Evolutionary conservation across 2,113 vertebrate species (phyloP).

Genomic region (Lipotes vexillifer): DNA sequence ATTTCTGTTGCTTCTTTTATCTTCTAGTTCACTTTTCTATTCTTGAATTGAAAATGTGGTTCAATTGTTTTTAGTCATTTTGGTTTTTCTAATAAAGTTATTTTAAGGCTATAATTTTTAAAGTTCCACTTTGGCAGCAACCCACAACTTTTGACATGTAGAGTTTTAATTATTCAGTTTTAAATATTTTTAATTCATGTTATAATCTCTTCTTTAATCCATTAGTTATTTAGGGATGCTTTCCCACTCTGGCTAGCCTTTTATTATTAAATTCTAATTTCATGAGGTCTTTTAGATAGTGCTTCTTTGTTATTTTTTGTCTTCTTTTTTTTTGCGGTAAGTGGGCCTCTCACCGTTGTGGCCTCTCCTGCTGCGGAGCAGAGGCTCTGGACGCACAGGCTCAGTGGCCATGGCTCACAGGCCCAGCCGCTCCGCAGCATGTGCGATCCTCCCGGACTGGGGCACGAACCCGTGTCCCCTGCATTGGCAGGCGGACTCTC

Average conservation of each 20-base stretch:
- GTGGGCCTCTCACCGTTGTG: no score
- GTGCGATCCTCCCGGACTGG: no score
- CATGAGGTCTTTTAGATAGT: not conserved
- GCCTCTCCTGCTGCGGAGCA: no score
- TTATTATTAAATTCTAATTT: slow-evolving; percentile 25
- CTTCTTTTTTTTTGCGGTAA: no score
- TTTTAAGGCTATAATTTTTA: not conserved
- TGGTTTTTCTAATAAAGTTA: not conserved
- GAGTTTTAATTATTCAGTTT: not conserved
- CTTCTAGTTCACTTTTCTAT: not conserved
- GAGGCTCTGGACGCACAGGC: no score
- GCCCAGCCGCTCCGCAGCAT: no score
- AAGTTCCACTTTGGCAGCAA: not conserved
- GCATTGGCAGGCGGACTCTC: no score
- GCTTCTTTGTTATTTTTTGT: not conserved
- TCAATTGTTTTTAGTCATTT: not conserved
- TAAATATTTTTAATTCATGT: not conserved
- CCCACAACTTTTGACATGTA: not conserved
- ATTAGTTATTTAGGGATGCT: not conserved
- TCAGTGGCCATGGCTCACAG: no score
- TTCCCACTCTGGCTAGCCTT: not conserved
- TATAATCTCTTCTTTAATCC: not conserved
- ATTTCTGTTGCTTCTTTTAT: not conserved
- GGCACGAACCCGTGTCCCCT: no score
- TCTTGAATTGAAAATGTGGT: not conserved